phyloP scores from a whole-genome alignment of 2,113 vertebrate genomes.

The Hipposideros armiger region DNA sequence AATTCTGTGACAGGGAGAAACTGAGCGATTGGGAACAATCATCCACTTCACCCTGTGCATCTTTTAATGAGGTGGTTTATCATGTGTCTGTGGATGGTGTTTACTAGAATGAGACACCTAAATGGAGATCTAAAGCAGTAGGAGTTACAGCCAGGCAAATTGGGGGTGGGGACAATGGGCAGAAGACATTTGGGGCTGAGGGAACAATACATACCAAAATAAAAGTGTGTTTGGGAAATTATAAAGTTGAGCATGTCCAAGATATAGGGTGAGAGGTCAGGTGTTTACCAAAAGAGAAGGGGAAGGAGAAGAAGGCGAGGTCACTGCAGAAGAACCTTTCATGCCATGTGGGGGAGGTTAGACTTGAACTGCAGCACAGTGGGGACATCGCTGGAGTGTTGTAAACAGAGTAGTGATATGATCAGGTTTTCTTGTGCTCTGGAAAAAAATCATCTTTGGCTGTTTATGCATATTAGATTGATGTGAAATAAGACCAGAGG shows the following conservation, averaged over 20 bases:
- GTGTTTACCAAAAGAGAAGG: neutral
- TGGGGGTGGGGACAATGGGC: neutral
- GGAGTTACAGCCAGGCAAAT: neutral
- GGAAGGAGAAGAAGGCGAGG: neutral
- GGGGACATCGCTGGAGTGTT: constrained; percentile 19
- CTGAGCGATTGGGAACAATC: neutral
- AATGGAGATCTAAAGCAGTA: neutral
- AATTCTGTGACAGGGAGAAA: neutral
- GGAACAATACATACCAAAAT: neutral
- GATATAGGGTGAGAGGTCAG: neutral
- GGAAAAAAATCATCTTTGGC: neutral
- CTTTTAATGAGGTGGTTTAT: neutral
- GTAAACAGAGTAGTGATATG: neutral
- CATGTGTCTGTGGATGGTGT: neutral
- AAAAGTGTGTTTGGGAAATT: neutral
- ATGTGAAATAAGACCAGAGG: neutral
- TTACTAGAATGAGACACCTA: neutral
- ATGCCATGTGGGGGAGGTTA: neutral
- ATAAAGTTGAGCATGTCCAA: neutral
- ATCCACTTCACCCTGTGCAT: neutral
- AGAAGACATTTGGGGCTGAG: neutral
- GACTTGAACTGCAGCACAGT: neutral
- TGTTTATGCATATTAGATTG: constrained; percentile 1
- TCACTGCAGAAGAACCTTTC: neutral
- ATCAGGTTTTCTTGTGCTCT: constrained; percentile 12